Evolutionary conservation across 2,797 vertebrate genomes (phyloP).

Genomic region (Ptychadena robeensis): DNA sequence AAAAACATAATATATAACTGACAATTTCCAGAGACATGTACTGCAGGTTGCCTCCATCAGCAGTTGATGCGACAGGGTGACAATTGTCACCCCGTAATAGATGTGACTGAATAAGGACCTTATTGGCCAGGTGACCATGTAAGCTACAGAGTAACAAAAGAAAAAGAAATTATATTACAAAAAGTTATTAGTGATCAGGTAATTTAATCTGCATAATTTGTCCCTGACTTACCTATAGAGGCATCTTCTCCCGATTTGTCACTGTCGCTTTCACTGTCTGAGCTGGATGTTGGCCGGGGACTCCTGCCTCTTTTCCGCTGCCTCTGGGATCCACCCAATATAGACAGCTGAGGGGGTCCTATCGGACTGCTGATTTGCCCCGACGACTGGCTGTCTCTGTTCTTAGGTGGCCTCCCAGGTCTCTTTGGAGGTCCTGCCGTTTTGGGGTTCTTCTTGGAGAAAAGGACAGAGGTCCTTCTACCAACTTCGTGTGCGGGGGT

Average conservation of each 20-base stretch:
- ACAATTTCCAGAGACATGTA: too few species aligned
- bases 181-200: not conserved
- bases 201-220: not conserved
- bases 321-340: slow-evolving; percentile 80
- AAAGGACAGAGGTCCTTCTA: slow-evolving; percentile 95
- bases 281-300: slow-evolving; percentile 91
- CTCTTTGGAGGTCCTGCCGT: slow-evolving; percentile 93
- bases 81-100: too few species aligned
- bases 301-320: slow-evolving; percentile 92
- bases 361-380: slow-evolving; percentile 85
- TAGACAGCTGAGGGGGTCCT: slow-evolving; percentile 91
- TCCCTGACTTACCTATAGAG: slow-evolving; percentile 82
- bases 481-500: slow-evolving; percentile 93
- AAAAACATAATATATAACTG: too few species aligned
- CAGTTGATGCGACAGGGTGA: too few species aligned
- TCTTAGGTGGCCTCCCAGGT: slow-evolving; percentile 95
- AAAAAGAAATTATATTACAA: too few species aligned
- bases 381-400: slow-evolving; percentile 84
- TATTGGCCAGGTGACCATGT: too few species aligned
- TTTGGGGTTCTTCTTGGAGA: slow-evolving; percentile 98
- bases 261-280: slow-evolving; percentile 96
- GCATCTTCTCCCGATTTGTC: slow-evolving; percentile 87
- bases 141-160: too few species aligned
- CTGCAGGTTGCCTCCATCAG: too few species aligned
- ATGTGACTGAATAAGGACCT: too few species aligned